Evolutionary conservation across 64 coral and sea anemone genomes (phyloP), one percentile per base, ranked within the genome.

Genomic region (Stylophora pistillata): DNA sequence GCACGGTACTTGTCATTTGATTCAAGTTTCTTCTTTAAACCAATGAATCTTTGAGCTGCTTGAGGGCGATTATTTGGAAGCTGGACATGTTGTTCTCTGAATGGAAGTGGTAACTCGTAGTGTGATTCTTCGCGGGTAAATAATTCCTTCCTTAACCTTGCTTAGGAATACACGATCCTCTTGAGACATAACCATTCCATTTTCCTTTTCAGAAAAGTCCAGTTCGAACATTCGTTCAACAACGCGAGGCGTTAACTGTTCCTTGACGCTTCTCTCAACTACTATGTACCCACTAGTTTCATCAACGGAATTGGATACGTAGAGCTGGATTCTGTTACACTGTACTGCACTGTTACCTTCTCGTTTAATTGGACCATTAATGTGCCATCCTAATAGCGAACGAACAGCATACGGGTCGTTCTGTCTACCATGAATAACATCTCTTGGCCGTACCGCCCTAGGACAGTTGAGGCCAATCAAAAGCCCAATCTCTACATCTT

Each of bases 391-490:
- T 14, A 85, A 18, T 53, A 85, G n/a, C 55, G 82, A 70, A 41
- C 81, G 60, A 20, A 85, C 81, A 54, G 81, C 60, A 26, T 82
- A 82, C 18, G 79, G 79, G 5, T 82, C 15, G 29, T 68, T 82
- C n/a, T 82, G 26, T 20, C 20, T 65, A 18, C 81, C 30, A 52
- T 55, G 56, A 71, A 85, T 70, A 85, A 85, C 57, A 53, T 85
- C 81, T 65, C 81, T 65, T 66, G 81, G 86, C 20, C 73, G 71
- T 55, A 87, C 55, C 30, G 56, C 85, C 55, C 85, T 61, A 62
- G 87, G 87, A 56, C 87, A 89, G 58, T 89, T 89, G 57, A 89
- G 63, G 31, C 74, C 87, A 0, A 89, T 78, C 4, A 89, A 74
- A 33, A 89, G 74, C 29, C 87, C 72, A n/a, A 78, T 33, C 78